Conservation (phyloP, 1,140 invertebrate species). For the Drosophila auraria region DNA sequence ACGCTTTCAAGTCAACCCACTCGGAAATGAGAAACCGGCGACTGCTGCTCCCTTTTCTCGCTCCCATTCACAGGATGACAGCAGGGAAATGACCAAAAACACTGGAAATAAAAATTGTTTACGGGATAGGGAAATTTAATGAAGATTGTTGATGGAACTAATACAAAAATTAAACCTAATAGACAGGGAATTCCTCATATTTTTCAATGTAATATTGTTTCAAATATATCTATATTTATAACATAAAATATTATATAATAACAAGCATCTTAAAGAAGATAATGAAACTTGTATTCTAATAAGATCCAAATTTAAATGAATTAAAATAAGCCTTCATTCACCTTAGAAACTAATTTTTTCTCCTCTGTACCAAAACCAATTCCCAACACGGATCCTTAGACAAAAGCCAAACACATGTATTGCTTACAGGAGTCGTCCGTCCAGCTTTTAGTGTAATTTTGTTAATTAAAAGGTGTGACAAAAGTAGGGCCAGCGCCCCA, state of each 20-base stretch:
- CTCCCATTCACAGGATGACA: conserved; percentile 31
- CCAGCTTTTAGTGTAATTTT: conserved; percentile 44
- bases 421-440: conserved; percentile 15
- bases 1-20: conserved; percentile 55
- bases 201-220: not conserved
- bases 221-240: not conserved
- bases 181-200: no score
- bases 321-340: not conserved
- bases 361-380: not conserved
- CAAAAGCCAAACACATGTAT: conserved; percentile 12
- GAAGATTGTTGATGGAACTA: not conserved
- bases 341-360: not conserved
- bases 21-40: conserved; percentile 48
- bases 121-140: not conserved
- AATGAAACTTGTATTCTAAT: no score
- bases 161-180: not conserved
- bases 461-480: conserved; percentile 77
- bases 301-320: not conserved
- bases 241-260: no score
- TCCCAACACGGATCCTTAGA: not conserved
- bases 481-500: conserved; percentile 21
- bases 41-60: conserved; percentile 25
- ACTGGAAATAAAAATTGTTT: not conserved
- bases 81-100: conserved; percentile 48
- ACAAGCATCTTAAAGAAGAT: no score